These are phyloP conservation scores for Autographa gamma DNA, from an alignment of 2,888 invertebrate genomes.

Conservation along the genomic window DNA sequence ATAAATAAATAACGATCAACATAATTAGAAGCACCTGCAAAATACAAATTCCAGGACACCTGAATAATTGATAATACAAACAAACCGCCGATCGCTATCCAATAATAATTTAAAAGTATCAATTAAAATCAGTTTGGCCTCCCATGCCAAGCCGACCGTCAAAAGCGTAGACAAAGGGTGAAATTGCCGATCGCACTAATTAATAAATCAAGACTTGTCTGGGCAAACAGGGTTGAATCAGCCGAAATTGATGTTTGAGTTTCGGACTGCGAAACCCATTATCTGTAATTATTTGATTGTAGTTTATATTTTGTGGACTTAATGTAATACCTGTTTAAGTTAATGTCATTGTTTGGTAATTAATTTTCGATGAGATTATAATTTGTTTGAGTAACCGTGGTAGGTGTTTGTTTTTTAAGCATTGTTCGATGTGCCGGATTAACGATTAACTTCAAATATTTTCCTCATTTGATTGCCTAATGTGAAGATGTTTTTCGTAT, in stretches of 20 bases:
- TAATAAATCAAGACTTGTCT: slow-evolving; percentile 80
- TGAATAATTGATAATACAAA: slow-evolving; percentile 9
- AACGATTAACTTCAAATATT: no score
- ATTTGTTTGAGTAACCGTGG: no score
- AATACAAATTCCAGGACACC: not conserved
- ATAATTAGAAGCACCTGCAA: not conserved
- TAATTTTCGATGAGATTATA: not conserved
- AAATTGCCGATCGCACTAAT: slow-evolving; percentile 69
- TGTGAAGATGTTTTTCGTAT: no score
- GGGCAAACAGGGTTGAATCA: slow-evolving; percentile 68
- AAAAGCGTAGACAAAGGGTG: slow-evolving; percentile 56
- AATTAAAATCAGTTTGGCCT: slow-evolving; percentile 48
- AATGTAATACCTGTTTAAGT: not conserved
- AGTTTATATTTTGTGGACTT: slow-evolving; percentile 20
- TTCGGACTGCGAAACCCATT: slow-evolving; percentile 63
- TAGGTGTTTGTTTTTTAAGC: no score
- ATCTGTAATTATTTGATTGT: slow-evolving; percentile 60
- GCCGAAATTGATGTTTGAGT: slow-evolving; percentile 65
- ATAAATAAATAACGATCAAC: not conserved
- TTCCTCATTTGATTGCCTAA: no score
- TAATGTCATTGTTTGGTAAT: not conserved
- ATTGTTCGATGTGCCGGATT: no score
- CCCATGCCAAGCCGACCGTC: slow-evolving; percentile 51
- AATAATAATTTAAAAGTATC: slow-evolving; percentile 40
- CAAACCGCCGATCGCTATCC: slow-evolving; percentile 12